Base-by-base conservation (phyloP, 2,113 vertebrate genomes). In the Stomatorhinus ivindoensis region DNA sequence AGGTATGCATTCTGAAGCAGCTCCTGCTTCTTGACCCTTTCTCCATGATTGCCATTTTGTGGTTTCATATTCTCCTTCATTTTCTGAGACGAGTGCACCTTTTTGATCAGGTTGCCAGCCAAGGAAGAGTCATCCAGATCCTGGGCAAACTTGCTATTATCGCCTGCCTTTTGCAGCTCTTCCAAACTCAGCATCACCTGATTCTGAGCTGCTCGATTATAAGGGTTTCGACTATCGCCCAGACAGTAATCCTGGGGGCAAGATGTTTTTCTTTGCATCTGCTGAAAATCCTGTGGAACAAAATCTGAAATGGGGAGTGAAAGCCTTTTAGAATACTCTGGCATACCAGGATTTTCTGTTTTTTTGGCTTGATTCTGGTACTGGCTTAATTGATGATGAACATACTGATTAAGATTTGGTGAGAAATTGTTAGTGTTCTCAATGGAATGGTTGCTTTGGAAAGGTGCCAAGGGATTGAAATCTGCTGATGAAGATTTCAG, bases 51-150 rank as follows among this genome's bases (percentile, higher is more conserved):
- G 80, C 87, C 91, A 42, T 10, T 89, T n/a, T 86, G 90, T 1
- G 89, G 89, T 89, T 91, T 93, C 10, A 90, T 61, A 51, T 92
- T 92, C 15, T 80, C 69, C 27, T 88, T 89, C 58, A 90, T 90
- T 39, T 44, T n/a, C 47, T 73, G 90, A 82, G 86, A 24, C 1
- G 87, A 39, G 51, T 88, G 83, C 15, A 61, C 44, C 31, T 94
- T 93, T 46, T 88, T 89, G 13, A 86, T 48, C 88, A 90, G 90
- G 44, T 73, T 17, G 44, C 7, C 91, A 1, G 89, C 87, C 90
- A 91, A 86, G 58, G 89, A 92, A 53, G 7, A 92, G 46, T 92
- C 94, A 69, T 94, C 92, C 87, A 91, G 92, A 65, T 93, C 93
- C 82, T 93, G 61, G 27, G 93, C 91, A 69, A 91, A 90, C 21